Conservation (phyloP, 2,888 invertebrate genomes). For the Hartigia nigra region DNA sequence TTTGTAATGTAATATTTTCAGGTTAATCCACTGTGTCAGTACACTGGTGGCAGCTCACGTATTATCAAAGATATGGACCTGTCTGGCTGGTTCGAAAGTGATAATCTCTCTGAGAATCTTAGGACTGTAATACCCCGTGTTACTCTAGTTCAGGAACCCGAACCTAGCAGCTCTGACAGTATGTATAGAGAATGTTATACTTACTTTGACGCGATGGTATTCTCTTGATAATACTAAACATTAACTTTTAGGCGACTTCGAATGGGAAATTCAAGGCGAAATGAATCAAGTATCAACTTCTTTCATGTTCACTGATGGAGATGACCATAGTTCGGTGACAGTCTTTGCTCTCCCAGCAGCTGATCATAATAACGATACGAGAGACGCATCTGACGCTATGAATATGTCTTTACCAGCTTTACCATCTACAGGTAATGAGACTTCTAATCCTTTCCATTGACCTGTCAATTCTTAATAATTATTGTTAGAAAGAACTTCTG, state of each 20-base stretch:
- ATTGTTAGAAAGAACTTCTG: background rate
- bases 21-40: conserved; percentile 68
- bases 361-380: conserved; percentile 36
- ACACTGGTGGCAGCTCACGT: conserved; percentile 53
- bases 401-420: conserved; percentile 51
- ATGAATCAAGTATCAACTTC: conserved; percentile 63
- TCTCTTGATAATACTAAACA: conserved; percentile 2
- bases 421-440: conserved; percentile 47
- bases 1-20: conserved; percentile 32
- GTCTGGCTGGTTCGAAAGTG: conserved; percentile 77
- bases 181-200: conserved; percentile 48
- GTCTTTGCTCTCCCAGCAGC: conserved; percentile 49
- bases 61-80: conserved; percentile 70
- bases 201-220: background rate
- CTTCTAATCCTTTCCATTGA: background rate
- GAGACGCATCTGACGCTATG: conserved; percentile 34
- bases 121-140: conserved; percentile 76
- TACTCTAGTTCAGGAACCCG: conserved; percentile 69
- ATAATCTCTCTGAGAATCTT: conserved; percentile 81
- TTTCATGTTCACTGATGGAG: conserved; percentile 57
- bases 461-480: background rate
- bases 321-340: conserved; percentile 45
- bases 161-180: conserved; percentile 75
- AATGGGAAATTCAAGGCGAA: conserved; percentile 77
- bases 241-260: conserved; percentile 72